Percentiles rank a stretch among this genome's conserved stretches.
Conservation (phyloP, 2,113 vertebrate genomes). For the Pollimyrus isidori region DNA sequence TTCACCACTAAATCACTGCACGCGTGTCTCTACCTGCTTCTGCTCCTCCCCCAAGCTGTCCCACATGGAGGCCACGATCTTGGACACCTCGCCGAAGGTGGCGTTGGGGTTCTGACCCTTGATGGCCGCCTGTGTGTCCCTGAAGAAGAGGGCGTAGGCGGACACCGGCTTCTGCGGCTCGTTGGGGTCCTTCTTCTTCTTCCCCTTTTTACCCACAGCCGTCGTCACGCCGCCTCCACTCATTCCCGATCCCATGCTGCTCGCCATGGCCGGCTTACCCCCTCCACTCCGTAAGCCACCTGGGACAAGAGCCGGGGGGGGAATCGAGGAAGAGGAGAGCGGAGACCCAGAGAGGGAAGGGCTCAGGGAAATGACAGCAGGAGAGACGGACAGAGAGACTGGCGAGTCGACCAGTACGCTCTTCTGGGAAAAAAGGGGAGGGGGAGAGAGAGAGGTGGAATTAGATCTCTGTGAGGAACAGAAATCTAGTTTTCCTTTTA, state of each 20-base stretch:
- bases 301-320: conserved; percentile 41
- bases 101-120: conserved; percentile 87
- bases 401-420: conserved; percentile 61
- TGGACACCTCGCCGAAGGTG: conserved; percentile 84
- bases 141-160: conserved; percentile 83
- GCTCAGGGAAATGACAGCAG: conserved; percentile 52
- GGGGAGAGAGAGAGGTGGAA: conserved; percentile 21
- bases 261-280: conserved; percentile 19
- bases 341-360: conserved; percentile 43
- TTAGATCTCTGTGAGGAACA: background rate
- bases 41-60: conserved; percentile 88
- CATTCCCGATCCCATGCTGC: conserved; percentile 26
- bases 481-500: background rate
- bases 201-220: conserved; percentile 52
- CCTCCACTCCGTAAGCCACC: conserved; percentile 51
- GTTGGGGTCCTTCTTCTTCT: conserved; percentile 79
- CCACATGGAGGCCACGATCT: conserved; percentile 92
- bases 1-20: background rate
- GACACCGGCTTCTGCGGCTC: conserved; percentile 83
- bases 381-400: conserved; percentile 49
- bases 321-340: background rate
- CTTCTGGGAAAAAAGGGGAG: conserved; percentile 30
- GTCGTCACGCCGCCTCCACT: background rate
- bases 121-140: conserved; percentile 84
- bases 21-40: conserved; percentile 65